Evolutionary conservation across 2,888 invertebrate species (phyloP), one percentile per base, ranked within the genome.

Genomic region (Macrophya annulata): DNA sequence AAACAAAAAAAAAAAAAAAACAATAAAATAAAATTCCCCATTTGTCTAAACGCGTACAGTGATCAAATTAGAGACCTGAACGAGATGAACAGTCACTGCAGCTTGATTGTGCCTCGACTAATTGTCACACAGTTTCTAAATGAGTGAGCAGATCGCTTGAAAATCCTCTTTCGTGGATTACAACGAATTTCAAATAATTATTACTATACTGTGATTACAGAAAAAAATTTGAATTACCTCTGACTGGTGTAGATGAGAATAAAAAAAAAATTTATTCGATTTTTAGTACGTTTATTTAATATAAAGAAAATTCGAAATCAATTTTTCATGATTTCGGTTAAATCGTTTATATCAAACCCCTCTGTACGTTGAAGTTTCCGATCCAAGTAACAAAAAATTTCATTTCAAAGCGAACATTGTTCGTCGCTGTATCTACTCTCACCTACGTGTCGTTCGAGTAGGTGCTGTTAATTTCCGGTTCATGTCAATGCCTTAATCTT

Each of bases 381-480:
- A 48, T 9, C 10, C 48, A 15, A 71, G 45, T 12, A 25, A 48
- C 76, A 45, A 45, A 76, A 21, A 10, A 15, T 25, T 48, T 45
- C 76, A 48, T 25, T 25, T 45, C 48, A 8, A 51, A 51, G 9
- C 21, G 25, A 76, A 45, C 76, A 77, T 77, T 77, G 55, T 51
- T 37, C 55, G 55, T 77, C 8, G 8, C 9, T 77, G 15, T 25
- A 74, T 3, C 31, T 31, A 31, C 3, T 31, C 31, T 3, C 31
- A 31, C 31, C 31, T n/a, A 45, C 76, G 6, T 43, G 45, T 2
- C 21, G 45, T 48, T 15, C n/a, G 25, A 76, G 76, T 48, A 25
- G n/a, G 31, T 77, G 48, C 51, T 31, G 77, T 77, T 77, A 55
- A 77, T 77, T 77, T 77, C 77, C 77, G 77, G 77, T 55, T 55